Percentiles rank a stretch among this genome's conserved stretches.
These are phyloP conservation scores for Mus spicilegus DNA, from an alignment of 2,113 vertebrate species.

Conservation along the genomic window DNA sequence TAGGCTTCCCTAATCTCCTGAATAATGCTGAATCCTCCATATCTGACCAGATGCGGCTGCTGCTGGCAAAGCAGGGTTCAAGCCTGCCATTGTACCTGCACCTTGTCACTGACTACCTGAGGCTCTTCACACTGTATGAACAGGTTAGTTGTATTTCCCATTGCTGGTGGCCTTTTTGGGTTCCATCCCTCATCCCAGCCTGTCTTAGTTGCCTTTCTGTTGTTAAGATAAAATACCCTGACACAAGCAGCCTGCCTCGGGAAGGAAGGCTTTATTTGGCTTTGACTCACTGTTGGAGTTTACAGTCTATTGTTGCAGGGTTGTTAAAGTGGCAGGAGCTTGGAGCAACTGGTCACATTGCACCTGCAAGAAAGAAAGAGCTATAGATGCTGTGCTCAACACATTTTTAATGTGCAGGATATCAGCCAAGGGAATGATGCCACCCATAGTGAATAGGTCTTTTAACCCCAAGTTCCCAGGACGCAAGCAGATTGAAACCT, in stretches of 20 bases:
- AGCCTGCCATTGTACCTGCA: slow-evolving; percentile 90
- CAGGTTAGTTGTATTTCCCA: slow-evolving; percentile 84
- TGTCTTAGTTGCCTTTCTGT: neutral
- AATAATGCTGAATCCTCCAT: neutral
- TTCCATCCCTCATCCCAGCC: neutral
- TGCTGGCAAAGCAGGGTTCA: slow-evolving; percentile 92
- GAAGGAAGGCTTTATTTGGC: neutral
- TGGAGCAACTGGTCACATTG: neutral
- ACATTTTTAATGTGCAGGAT: neutral
- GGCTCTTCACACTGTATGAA: slow-evolving; percentile 91
- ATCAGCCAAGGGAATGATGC: neutral
- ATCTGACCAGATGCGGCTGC: slow-evolving; percentile 87
- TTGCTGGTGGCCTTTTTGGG: neutral
- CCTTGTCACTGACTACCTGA: slow-evolving; percentile 92
- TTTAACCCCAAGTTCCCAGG: neutral
- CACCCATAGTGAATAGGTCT: neutral
- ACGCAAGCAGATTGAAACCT: neutral
- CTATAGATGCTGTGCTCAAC: neutral
- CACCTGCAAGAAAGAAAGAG: neutral
- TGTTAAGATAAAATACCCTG: neutral
- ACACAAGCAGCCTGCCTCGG: neutral
- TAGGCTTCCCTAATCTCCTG: neutral
- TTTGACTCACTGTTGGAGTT: neutral
- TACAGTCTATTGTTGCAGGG: neutral
- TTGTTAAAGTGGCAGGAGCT: neutral